Evolutionary conservation across 2,888 invertebrate genomes (phyloP).

Genomic region (Drosophila mulleri): DNA sequence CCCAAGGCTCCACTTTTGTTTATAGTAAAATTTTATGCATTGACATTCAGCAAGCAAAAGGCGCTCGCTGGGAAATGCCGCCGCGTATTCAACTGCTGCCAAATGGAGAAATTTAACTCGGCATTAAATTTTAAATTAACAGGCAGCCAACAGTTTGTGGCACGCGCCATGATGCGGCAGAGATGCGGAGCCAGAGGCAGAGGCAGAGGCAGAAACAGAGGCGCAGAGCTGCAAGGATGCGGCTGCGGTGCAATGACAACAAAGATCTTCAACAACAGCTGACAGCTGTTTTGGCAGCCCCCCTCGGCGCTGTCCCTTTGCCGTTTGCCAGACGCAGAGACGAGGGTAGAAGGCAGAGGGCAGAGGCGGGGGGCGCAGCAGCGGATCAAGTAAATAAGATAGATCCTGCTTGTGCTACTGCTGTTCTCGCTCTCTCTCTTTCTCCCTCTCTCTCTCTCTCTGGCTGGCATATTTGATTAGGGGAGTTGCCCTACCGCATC

Average conservation of each 20-base stretch:
- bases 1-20: neutral
- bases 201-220: no score
- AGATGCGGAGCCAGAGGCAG: slow-evolving; percentile 2
- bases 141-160: slow-evolving; percentile 30
- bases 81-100: slow-evolving; percentile 20
- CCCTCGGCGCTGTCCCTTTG: slow-evolving; percentile 39
- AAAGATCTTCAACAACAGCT: slow-evolving; percentile 65
- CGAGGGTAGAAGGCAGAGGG: slow-evolving; percentile 2
- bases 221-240: slow-evolving; percentile 22
- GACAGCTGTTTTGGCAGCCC: slow-evolving; percentile 69
- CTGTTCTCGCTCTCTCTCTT: neutral
- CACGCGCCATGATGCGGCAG: slow-evolving; percentile 63
- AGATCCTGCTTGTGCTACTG: slow-evolving; percentile 53
- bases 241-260: slow-evolving; percentile 58
- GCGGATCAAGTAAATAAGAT: slow-evolving; percentile 35
- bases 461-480: slow-evolving; percentile 69
- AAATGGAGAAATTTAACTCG: slow-evolving; percentile 44
- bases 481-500: slow-evolving; percentile 75
- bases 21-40: slow-evolving; percentile 30
- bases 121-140: slow-evolving; percentile 53
- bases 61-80: slow-evolving; percentile 5
- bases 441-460: neutral
- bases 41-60: neutral
- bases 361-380: neutral
- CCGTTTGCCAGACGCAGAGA: slow-evolving; percentile 22